Evolutionary conservation across 2,888 invertebrate genomes (phyloP), one percentile per base, ranked within the genome.

Genomic region (Bombylius major): DNA sequence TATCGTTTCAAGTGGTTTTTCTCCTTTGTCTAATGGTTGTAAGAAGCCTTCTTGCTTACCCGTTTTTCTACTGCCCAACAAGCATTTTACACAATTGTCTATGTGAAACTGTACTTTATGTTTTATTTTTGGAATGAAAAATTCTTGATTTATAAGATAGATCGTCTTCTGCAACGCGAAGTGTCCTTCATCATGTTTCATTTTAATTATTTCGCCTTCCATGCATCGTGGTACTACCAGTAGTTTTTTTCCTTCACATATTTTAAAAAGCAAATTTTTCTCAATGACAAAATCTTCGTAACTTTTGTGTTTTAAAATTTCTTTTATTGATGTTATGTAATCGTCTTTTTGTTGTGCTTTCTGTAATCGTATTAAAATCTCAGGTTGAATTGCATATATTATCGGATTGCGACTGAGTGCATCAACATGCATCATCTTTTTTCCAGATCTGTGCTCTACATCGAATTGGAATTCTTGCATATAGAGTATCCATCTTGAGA

Each of bases 121-220:
- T 33, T 51, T 50, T 7, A 48, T 33, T 33, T 44, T 58, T 11
- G 51, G 36, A 39, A 58, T 55, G 31, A 45, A 56, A 47, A 56
- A 51, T 34, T 54, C 55, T 50, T 53, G 50, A n/a, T 39, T 50
- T 13, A 58, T 46, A 2, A 50, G 32, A 14, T 52, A 45, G 32
- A 50, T 13, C 12, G 44, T 54, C 47, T 58, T 59, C 11, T 47
- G 39, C 1, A 52, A 36, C 23, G 51, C 56, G 54, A 59, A 57
- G 23, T 56, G 51, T 13, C 55, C 53, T 31, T 56, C 54, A 6
- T 54, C 46, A 11, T 56, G 58, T 33, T 58, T 55, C 13, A 53
- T 9, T 47, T 53, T 50, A 1, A 57, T 58, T 12, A 58, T 50
- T 14, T 58, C 56, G 14, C 31, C 47, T 53, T 56, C 42, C 57